phyloP scores from a whole-genome alignment of 2,113 vertebrate species.

The Spea multiplicata region DNA sequence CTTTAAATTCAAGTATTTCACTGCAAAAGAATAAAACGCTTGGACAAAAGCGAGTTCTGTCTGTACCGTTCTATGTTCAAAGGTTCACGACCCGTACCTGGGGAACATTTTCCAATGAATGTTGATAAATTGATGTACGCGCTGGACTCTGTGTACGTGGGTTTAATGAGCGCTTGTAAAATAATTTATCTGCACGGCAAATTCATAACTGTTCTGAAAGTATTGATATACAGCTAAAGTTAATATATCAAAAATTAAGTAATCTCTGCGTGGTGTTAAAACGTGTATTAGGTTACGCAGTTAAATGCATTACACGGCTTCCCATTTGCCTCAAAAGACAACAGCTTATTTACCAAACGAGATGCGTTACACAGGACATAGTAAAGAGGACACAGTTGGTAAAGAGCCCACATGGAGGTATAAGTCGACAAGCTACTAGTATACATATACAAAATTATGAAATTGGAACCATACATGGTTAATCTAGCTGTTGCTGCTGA shows the following conservation, averaged over 20 bases:
- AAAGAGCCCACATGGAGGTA: background rate
- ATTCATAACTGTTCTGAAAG: constrained; percentile 45
- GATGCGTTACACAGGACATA: background rate
- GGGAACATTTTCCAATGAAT: constrained; percentile 41
- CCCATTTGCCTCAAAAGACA: background rate
- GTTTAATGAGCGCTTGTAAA: constrained; percentile 43
- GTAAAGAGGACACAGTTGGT: background rate
- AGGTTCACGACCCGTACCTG: constrained; percentile 22
- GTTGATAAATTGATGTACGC: constrained; percentile 39
- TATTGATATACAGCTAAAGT: constrained; percentile 41
- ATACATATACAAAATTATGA: too few species aligned
- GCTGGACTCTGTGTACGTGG: constrained; percentile 14
- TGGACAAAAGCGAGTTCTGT: background rate
- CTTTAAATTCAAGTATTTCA: constrained; percentile 9
- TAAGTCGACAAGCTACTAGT: background rate
- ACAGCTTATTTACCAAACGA: too few species aligned
- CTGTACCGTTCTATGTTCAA: constrained; percentile 15
- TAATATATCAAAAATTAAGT: constrained; percentile 44
- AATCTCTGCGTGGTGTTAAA: background rate
- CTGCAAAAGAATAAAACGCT: background rate
- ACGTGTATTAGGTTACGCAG: background rate
- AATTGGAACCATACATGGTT: too few species aligned
- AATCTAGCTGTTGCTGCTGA: too few species aligned
- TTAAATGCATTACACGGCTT: constrained; percentile 7
- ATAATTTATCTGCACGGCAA: constrained; percentile 39